Evolutionary conservation across 2,888 invertebrate species (phyloP).

Genomic region (Carterocephalus palaemon): DNA sequence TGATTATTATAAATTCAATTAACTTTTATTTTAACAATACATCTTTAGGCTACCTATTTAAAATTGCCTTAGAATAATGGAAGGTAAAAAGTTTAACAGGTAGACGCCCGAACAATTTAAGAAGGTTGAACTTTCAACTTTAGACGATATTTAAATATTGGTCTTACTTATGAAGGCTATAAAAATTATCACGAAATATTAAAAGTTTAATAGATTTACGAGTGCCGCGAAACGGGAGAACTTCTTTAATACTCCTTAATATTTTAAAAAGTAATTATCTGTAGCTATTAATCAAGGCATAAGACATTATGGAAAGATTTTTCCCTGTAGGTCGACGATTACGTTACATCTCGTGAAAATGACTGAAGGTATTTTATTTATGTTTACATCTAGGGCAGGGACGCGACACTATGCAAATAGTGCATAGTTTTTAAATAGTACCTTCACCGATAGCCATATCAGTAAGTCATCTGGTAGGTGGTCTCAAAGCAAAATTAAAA

Average conservation of each 20-base stretch:
- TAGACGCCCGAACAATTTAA: too few species aligned
- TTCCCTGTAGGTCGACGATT: constrained; percentile 7
- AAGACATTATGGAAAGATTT: constrained; percentile 14
- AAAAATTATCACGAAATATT: constrained; percentile 24
- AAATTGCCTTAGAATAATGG: too few species aligned
- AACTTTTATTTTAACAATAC: too few species aligned
- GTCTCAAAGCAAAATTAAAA: too few species aligned
- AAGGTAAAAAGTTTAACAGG: too few species aligned
- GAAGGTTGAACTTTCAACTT: not conserved
- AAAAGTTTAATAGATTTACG: constrained; percentile 25
- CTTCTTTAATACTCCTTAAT: constrained; percentile 21
- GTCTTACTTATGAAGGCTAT: constrained; percentile 10
- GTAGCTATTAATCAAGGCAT: constrained; percentile 14
- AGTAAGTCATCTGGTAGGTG: too few species aligned
- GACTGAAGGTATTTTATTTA: constrained; percentile 15
- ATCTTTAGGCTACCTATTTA: too few species aligned
- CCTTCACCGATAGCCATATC: too few species aligned
- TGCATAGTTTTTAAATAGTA: too few species aligned
- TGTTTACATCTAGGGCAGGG: too few species aligned
- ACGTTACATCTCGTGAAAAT: constrained; percentile 1
- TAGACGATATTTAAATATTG: constrained; percentile 2
- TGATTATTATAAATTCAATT: too few species aligned
- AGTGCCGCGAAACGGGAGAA: constrained; percentile 23
- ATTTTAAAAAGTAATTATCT: constrained; percentile 24
- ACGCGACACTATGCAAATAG: too few species aligned